Evolutionary conservation across 2,797 vertebrate species (phyloP), one percentile per base, ranked within the genome.

Genomic region (Molothrus aeneus): DNA sequence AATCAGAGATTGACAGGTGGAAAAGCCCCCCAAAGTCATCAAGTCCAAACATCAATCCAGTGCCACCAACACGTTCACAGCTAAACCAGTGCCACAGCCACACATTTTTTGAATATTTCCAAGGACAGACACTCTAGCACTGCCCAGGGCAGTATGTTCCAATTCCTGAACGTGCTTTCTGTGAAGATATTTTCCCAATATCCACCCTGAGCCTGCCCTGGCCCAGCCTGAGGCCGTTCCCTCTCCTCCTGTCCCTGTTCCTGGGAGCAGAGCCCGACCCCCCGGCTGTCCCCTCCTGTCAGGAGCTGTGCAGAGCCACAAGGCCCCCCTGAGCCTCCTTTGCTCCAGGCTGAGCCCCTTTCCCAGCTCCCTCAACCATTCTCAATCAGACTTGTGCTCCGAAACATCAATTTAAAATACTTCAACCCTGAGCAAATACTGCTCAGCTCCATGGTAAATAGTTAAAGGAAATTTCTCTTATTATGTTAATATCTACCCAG

Each of bases 41-140:
- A 4, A 29, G 24, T 3, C 5, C 47, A 34, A 47, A 22, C 21
- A 26, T 26, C 29, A 47, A 24, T 10, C 31, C 53, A 40, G 60
- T 25, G 36, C 18, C 24, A 38, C 16, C 32, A 16, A 5, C 6
- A 29, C 0, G 0, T 22, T 21, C 66, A 14, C 28, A 71, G 22
- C 36, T 13, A 26, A 38, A 11, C 24, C n/a, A 7, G 24, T 31
- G 20, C 25, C 12, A 53, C 21, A 6, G 12, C 9, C 61, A 66
- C 21, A 4, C 0, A 0, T 9, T 16, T 20, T 36, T 9, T 13
- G 6, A 14, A 7, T 14, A 31, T 2, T 26, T 29, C 16, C 53
- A 38, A 43, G 13, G 29, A 8, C 17, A 50, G n/a, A 4, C 5
- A 29, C 9, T 66, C 13, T 24, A 45, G 9, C 17, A 11, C 20